Percentiles rank a stretch among this genome's conserved stretches.
Conservation (phyloP, 2,113 vertebrate species). For the Lates calcarifer region DNA sequence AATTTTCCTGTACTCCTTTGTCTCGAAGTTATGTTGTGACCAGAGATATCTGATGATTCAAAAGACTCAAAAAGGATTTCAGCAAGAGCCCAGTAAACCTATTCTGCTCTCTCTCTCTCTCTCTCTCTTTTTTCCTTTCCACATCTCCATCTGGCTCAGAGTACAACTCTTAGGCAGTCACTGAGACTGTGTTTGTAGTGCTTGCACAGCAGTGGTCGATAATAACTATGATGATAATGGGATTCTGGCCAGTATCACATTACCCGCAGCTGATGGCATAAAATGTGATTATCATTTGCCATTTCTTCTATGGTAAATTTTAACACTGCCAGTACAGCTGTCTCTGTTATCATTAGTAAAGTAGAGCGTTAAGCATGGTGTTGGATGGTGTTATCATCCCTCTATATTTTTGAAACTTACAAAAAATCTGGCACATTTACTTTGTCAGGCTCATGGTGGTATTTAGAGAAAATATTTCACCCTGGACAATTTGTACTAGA, state of each 20-base stretch:
- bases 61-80: slow-evolving; percentile 4
- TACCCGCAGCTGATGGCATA: slow-evolving; percentile 64
- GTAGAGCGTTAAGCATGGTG: slow-evolving; percentile 14
- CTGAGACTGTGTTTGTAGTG: slow-evolving; percentile 39
- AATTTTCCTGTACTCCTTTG: neutral
- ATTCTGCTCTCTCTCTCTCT: slow-evolving; percentile 15
- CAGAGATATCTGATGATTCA: slow-evolving; percentile 29
- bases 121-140: neutral
- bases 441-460: neutral
- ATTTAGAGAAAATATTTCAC: slow-evolving; percentile 13
- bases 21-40: slow-evolving; percentile 24
- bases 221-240: slow-evolving; percentile 70
- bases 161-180: slow-evolving; percentile 32
- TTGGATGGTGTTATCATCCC: slow-evolving; percentile 19
- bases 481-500: slow-evolving; percentile 14
- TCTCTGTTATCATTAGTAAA: slow-evolving; percentile 47
- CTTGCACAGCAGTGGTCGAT: slow-evolving; percentile 66
- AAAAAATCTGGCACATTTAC: neutral
- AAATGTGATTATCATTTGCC: slow-evolving; percentile 60
- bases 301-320: slow-evolving; percentile 39
- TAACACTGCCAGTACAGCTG: slow-evolving; percentile 41
- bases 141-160: slow-evolving; percentile 36
- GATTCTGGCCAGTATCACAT: slow-evolving; percentile 62
- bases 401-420: slow-evolving; percentile 14
- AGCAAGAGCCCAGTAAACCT: slow-evolving; percentile 26